Percentiles rank a stretch among this genome's conserved stretches.
These are phyloP conservation scores for Pogonomyrmex californicus DNA, from an alignment of 1,140 invertebrate species.

Conservation along the genomic window DNA sequence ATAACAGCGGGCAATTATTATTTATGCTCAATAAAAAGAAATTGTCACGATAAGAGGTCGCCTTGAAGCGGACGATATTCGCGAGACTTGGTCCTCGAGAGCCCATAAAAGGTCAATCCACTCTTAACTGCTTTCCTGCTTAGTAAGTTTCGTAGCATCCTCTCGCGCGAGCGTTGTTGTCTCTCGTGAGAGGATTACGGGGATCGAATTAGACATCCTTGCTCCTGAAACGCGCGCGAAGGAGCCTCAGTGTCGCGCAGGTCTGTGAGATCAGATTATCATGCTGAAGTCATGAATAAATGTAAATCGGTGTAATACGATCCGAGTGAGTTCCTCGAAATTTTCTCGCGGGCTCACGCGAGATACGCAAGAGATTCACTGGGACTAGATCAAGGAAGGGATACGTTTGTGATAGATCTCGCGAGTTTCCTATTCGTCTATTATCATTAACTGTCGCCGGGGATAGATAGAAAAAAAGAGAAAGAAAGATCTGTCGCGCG, in stretches of 20 bases:
- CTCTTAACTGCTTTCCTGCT: conserved; percentile 36
- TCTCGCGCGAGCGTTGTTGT: conserved; percentile 20
- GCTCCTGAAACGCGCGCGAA: conserved; percentile 19
- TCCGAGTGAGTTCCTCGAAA: conserved; percentile 20
- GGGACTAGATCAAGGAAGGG: not conserved
- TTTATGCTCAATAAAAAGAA: conserved; percentile 57
- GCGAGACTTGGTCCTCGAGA: conserved; percentile 11
- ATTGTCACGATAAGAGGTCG: conserved; percentile 49
- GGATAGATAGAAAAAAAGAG: not conserved
- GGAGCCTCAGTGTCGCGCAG: conserved; percentile 4
- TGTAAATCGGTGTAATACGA: conserved; percentile 55
- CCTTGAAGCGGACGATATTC: conserved; percentile 43
- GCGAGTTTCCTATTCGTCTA: not conserved
- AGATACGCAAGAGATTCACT: not conserved
- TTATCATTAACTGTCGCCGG: not conserved
- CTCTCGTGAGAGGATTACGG: conserved; percentile 10
- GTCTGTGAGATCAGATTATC: conserved; percentile 50
- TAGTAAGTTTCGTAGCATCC: conserved; percentile 34
- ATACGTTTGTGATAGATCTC: not conserved
- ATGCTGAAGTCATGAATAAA: conserved; percentile 54
- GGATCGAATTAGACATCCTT: conserved; percentile 51
- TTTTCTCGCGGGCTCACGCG: not conserved
- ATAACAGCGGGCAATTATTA: conserved; percentile 50
- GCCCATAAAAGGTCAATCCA: conserved; percentile 17
- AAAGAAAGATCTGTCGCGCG: not conserved